Evolutionary conservation across 92 coral and sea anemone species (phyloP), one percentile per base, ranked within the genome.

Genomic region (Chrysogorgia sp.): DNA sequence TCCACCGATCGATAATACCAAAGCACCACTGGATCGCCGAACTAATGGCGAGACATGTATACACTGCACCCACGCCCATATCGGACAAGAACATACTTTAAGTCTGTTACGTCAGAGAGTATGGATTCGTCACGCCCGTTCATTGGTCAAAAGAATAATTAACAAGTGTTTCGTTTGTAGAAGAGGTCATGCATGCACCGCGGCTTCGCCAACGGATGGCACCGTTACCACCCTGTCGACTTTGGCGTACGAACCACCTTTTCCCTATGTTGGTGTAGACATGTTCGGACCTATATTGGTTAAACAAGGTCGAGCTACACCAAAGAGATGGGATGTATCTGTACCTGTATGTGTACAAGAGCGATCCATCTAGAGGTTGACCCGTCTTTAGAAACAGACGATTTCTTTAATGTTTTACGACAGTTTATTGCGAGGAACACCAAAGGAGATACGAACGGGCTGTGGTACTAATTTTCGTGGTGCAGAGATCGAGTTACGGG

Each of bases 261-360:
- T 63, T 43, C 7, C 83, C 24, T 78, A 71, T 65, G 22, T 58
- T 48, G 85, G 85, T 23, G 47, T 61, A 55, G 85, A 85, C 47
- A 62, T 80, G n/a, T 80, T 72, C 40, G 84, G 84, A 19, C 88
- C 88, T 3, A 69, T 78, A 45, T 61, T 40, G 34, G 48, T 85
- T 4, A 85, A 74, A 43, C 82, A 81, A 72, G 89, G 89, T 7
- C 77, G 82, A n/a, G 34, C 71, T 26, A 48, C 50, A 10, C 66
- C 72, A 40, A 85, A 79, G 71, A 33, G 80, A 25, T 79, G 67
- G 49, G 62, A 1, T 70, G 76, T 14, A 70, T 70, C 1, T 70
- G 43, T 13, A 70, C 76, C 0, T 70, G 76, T 31, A 25, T 70
- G 62, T 26, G 40, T 19, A 47, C 60, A 41, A 23, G 76, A 22